Conservation (phyloP, 2,113 vertebrate genomes). For the Desmodus rotundus region DNA sequence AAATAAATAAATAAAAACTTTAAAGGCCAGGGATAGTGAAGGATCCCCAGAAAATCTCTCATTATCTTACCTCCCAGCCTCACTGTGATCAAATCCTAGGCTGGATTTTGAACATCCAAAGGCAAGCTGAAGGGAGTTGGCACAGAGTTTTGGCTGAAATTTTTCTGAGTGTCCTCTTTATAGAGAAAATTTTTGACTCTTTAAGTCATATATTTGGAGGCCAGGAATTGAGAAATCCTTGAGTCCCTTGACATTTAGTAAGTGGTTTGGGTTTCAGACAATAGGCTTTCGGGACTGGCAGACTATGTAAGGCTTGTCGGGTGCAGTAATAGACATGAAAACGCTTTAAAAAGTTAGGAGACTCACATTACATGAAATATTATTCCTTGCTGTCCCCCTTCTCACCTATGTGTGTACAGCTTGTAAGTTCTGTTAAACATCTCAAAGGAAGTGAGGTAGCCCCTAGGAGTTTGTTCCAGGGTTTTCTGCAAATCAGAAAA, state of each 20-base stretch:
- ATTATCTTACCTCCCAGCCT: background rate
- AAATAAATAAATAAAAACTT: background rate
- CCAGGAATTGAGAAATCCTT: background rate
- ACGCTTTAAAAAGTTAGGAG: constrained; percentile 4
- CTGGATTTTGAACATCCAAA: background rate
- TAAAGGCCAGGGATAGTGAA: background rate
- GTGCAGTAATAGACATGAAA: background rate
- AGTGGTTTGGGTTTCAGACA: background rate
- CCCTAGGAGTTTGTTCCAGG: constrained; percentile 85
- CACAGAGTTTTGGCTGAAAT: background rate
- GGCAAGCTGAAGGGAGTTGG: background rate
- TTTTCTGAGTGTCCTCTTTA: background rate
- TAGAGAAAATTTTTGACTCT: background rate
- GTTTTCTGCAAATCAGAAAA: constrained; percentile 87
- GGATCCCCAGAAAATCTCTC: background rate
- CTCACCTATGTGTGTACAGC: constrained; percentile 97
- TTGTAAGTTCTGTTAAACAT: constrained; percentile 95
- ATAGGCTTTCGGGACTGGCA: background rate
- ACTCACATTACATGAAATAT: background rate
- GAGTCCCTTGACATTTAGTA: background rate
- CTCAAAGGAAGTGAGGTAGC: constrained; percentile 91
- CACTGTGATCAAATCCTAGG: background rate
- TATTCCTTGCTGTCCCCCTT: background rate
- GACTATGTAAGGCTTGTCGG: constrained; percentile 20
- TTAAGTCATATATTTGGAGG: constrained; percentile 3